These are phyloP conservation scores for Sycophaga agraensis DNA, from an alignment of 1,140 invertebrate genomes.

Conservation along the genomic window DNA sequence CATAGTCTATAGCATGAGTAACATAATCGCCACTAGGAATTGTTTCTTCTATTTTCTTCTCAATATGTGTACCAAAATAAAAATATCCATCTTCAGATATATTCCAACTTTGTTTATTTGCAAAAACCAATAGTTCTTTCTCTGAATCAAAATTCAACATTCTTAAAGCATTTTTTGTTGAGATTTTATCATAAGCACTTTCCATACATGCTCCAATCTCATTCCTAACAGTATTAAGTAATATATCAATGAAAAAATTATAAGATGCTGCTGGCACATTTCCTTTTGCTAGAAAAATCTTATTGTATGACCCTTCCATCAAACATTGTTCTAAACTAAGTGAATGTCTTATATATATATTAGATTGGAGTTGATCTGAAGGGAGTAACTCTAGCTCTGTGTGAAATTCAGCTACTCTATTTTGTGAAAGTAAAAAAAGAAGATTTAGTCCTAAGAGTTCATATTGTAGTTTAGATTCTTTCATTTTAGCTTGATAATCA, in stretches of 20 bases:
- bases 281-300: slow-evolving; percentile 85
- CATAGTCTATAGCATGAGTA: slow-evolving; percentile 93
- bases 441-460: slow-evolving; percentile 94
- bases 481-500: slow-evolving; percentile 88
- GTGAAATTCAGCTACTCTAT: slow-evolving; percentile 97
- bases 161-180: slow-evolving; percentile 80
- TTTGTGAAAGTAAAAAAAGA: slow-evolving; percentile 91
- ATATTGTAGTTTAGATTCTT: slow-evolving; percentile 93
- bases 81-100: slow-evolving; percentile 76
- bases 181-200: slow-evolving; percentile 91
- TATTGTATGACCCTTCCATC: slow-evolving; percentile 99
- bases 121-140: slow-evolving; percentile 77
- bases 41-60: slow-evolving; percentile 76
- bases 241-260: slow-evolving; percentile 95
- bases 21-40: slow-evolving; percentile 90
- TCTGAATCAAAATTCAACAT: slow-evolving; percentile 85
- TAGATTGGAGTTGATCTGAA: slow-evolving; percentile 86
- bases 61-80: slow-evolving; percentile 69
- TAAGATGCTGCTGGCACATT: slow-evolving; percentile 95
- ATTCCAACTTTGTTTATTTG: slow-evolving; percentile 78
- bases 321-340: slow-evolving; percentile 95
- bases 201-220: slow-evolving; percentile 97
- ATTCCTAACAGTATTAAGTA: slow-evolving; percentile 91
- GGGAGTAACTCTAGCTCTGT: slow-evolving; percentile 95
- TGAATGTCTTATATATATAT: slow-evolving; percentile 93